A percentile compares a stretch with the other conserved stretches of the same genome.
Evolutionary conservation across 2,113 vertebrate species (phyloP).

Genomic region (Pavo muticus): DNA sequence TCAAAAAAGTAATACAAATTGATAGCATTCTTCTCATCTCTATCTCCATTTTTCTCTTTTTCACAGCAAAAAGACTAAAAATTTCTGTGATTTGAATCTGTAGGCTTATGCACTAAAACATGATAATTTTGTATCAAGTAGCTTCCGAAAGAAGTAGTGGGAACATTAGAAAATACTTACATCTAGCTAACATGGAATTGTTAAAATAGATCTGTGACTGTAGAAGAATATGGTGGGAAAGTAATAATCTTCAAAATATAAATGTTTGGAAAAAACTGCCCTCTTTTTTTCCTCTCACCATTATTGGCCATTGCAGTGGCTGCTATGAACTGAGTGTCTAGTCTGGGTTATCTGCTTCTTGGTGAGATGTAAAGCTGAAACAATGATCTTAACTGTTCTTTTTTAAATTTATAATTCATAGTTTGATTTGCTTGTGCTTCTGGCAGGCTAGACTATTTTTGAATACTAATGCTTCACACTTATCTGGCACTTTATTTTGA

Average conservation of each 20-base stretch:
- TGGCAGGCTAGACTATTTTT: neutral
- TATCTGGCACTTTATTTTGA: neutral
- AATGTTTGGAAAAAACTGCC: neutral
- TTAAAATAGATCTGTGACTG: neutral
- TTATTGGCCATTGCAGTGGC: neutral
- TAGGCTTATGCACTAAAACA: neutral
- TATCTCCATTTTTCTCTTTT: neutral
- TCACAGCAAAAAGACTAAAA: neutral
- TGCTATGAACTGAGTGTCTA: neutral
- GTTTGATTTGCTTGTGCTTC: neutral
- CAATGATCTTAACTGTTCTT: neutral
- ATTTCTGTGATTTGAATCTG: neutral
- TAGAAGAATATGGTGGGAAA: neutral
- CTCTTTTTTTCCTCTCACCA: accelerated
- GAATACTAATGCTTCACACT: neutral
- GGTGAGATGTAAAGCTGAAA: neutral
- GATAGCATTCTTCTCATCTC: neutral
- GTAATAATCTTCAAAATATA: neutral
- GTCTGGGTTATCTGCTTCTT: neutral
- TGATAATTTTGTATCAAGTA: neutral
- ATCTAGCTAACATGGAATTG: neutral
- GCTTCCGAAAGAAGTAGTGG: neutral
- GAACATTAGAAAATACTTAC: neutral
- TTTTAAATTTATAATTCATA: neutral
- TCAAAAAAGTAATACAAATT: neutral